phyloP scores from a whole-genome alignment of 2,888 invertebrate species.

The Eupithecia subumbrata region DNA sequence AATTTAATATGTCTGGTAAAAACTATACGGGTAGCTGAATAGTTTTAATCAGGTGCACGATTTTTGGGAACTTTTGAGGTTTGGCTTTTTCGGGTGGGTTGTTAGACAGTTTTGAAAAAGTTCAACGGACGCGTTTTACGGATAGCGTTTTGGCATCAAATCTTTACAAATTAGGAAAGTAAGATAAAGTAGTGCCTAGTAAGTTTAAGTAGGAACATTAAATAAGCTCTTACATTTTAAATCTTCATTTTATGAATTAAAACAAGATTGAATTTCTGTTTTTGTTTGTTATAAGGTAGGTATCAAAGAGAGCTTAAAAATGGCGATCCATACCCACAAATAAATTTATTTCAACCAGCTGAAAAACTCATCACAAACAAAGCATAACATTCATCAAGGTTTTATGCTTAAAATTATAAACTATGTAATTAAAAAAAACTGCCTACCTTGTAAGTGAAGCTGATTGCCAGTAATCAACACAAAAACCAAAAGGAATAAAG shows the following conservation, averaged over 20 bases:
- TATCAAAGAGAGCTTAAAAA: too few relatives aligned
- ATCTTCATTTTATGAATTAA: too few relatives aligned
- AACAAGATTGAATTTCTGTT: too few relatives aligned
- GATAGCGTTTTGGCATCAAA: neutral
- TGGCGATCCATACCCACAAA: neutral
- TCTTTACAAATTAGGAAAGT: too few relatives aligned
- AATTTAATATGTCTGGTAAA: constrained; percentile 63
- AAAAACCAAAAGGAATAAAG: neutral
- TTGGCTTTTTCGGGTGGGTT: constrained; percentile 35
- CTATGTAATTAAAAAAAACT: neutral
- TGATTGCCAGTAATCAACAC: neutral
- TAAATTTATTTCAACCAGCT: neutral
- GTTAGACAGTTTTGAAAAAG: neutral
- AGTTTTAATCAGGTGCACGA: constrained; percentile 46
- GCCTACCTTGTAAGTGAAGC: neutral
- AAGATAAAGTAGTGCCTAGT: too few relatives aligned
- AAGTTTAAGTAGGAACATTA: too few relatives aligned
- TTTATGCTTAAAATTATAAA: neutral
- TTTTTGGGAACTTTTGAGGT: constrained; percentile 39
- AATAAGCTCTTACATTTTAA: too few relatives aligned
- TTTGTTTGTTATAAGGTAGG: too few relatives aligned
- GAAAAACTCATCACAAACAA: neutral
- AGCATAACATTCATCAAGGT: neutral
- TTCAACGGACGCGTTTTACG: neutral
- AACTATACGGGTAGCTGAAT: constrained; percentile 50